Conservation (phyloP, 1,140 invertebrate genomes). For the Gryon sp. region DNA sequence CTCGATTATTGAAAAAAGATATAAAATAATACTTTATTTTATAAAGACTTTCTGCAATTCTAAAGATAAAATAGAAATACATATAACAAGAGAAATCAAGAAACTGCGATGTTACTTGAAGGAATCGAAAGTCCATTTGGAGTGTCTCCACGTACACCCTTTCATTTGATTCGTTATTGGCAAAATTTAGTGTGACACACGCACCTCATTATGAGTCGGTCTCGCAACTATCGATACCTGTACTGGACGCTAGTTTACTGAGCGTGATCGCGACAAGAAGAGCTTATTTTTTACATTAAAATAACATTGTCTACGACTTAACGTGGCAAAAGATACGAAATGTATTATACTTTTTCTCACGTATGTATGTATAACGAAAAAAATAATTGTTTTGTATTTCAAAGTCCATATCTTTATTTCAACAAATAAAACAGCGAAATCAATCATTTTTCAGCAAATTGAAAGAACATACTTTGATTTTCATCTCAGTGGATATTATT, state of each 20-base stretch:
- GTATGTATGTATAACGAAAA: too few relatives aligned
- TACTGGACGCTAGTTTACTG: conserved; percentile 70
- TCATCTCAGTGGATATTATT: too few relatives aligned
- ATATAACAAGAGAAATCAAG: conserved; percentile 46
- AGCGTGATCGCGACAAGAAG: conserved; percentile 75
- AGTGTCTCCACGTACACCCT: conserved; percentile 55
- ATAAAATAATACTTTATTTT: too few relatives aligned
- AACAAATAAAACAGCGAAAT: too few relatives aligned
- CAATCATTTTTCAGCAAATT: too few relatives aligned
- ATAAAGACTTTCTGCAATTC: too few relatives aligned
- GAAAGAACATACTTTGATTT: not conserved
- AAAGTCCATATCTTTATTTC: too few relatives aligned
- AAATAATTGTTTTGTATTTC: too few relatives aligned
- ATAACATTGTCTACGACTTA: conserved; percentile 28
- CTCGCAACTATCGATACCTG: conserved; percentile 74
- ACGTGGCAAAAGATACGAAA: too few relatives aligned
- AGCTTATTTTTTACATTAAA: conserved; percentile 65
- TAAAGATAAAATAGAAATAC: conserved; percentile 36
- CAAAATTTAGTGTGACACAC: conserved; percentile 77
- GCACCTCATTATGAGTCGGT: conserved; percentile 74
- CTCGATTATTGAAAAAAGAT: too few relatives aligned
- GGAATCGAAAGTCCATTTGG: conserved; percentile 49
- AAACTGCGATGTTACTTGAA: conserved; percentile 40
- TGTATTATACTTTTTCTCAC: too few relatives aligned
- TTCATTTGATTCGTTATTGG: conserved; percentile 72